A percentile compares a stretch with the other conserved stretches of the same genome.
Evolutionary conservation across 2,797 vertebrate species (phyloP).

Genomic region (Margarornis squamiger): DNA sequence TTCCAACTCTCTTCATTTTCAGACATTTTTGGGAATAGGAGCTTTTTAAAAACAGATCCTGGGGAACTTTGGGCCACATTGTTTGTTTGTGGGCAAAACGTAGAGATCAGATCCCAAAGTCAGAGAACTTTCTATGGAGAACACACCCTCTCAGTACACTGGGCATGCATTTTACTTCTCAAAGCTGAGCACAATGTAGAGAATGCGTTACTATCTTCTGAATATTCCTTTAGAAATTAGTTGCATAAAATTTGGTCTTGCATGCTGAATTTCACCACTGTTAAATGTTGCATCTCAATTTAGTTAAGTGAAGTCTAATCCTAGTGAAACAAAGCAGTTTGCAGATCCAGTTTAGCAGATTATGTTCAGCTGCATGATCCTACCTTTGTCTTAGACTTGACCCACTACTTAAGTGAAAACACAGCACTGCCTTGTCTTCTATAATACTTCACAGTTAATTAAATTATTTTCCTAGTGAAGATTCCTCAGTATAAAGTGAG

Average conservation of each 20-base stretch:
- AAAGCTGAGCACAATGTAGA: not conserved
- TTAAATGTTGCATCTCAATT: not conserved
- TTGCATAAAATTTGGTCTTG: not conserved
- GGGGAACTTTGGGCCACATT: not conserved
- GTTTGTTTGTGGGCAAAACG: not conserved
- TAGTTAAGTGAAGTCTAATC: not conserved
- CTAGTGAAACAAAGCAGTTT: conserved; percentile 24
- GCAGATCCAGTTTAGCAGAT: conserved; percentile 16
- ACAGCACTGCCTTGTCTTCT: not conserved
- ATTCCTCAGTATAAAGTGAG: not conserved
- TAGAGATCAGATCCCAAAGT: not conserved
- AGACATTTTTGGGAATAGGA: not conserved
- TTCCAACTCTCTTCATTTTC: not conserved
- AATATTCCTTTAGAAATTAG: not conserved
- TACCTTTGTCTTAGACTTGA: conserved; percentile 8
- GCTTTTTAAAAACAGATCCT: not conserved
- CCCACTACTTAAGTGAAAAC: conserved; percentile 23
- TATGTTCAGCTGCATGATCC: not conserved
- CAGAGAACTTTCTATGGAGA: not conserved
- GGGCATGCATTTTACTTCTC: not conserved
- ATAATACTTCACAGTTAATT: not conserved
- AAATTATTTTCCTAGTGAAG: not conserved
- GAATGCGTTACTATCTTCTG: not conserved
- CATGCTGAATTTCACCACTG: not conserved
- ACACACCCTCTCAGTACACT: not conserved